phyloP scores from a whole-genome alignment of 2,888 invertebrate genomes.

The Lysandra bellargus region DNA sequence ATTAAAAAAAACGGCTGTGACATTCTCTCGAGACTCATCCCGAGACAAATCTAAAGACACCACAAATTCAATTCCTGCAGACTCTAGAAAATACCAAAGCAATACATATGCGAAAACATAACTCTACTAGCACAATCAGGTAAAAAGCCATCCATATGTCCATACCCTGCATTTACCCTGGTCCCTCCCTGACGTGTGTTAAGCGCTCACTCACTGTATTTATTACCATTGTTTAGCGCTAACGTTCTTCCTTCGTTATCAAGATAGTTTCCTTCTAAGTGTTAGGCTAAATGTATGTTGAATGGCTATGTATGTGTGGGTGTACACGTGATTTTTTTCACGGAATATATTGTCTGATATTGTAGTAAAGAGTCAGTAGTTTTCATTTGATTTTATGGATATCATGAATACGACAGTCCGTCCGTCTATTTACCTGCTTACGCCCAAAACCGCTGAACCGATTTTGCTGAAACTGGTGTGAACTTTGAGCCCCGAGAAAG shows the following conservation, averaged over 20 bases:
- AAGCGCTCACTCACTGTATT: conserved; percentile 74
- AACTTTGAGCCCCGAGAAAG: no score
- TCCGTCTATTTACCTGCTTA: no score
- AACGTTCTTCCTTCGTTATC: conserved; percentile 75
- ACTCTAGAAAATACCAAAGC: no score
- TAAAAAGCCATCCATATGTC: conserved; percentile 1
- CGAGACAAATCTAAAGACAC: no score
- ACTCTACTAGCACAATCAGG: not conserved
- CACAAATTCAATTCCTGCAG: no score
- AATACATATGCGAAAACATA: no score
- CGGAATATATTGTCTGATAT: not conserved
- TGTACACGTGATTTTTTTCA: not conserved
- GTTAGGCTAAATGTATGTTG: not conserved
- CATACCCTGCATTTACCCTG: not conserved
- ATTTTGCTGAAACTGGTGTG: no score
- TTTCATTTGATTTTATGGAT: no score
- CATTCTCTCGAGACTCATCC: no score
- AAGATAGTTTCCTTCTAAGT: conserved; percentile 40
- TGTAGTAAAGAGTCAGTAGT: not conserved
- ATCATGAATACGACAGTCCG: no score
- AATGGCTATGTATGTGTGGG: not conserved
- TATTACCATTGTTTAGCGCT: conserved; percentile 79
- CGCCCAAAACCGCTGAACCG: no score
- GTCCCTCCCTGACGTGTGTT: conserved; percentile 54
- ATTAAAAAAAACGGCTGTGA: no score